Evolutionary conservation across 1,140 invertebrate genomes (phyloP).

Genomic region (Pogonomyrmex californicus): DNA sequence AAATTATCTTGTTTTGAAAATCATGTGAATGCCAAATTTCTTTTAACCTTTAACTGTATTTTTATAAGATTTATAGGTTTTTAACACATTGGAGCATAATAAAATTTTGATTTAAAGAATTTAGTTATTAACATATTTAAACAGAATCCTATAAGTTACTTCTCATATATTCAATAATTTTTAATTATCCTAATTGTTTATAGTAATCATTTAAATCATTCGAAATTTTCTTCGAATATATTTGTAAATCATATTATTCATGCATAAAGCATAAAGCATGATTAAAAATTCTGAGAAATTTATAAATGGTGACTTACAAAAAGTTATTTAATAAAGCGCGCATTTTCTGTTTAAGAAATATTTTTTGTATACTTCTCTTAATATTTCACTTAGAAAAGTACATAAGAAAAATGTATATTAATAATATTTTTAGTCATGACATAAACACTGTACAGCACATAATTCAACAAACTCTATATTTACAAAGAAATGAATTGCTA

Average conservation of each 20-base stretch:
- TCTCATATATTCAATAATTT: constrained; percentile 16
- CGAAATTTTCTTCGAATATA: neutral
- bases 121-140: constrained; percentile 34
- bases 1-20: constrained; percentile 18
- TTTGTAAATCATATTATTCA: constrained; percentile 3
- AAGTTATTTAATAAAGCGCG: neutral
- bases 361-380: constrained; percentile 13
- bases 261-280: neutral
- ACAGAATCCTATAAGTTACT: neutral
- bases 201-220: constrained; percentile 10
- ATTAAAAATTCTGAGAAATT: neutral
- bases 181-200: neutral
- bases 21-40: neutral
- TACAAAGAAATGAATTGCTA: constrained; percentile 69
- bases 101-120: constrained; percentile 20
- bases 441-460: constrained; percentile 69
- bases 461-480: constrained; percentile 67
- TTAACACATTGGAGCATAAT: neutral
- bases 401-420: constrained; percentile 72
- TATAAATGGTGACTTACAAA: neutral
- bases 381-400: constrained; percentile 23
- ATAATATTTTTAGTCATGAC: constrained; percentile 65
- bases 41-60: neutral
- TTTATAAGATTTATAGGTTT: neutral
- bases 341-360: neutral